Percentiles rank a stretch among this genome's conserved stretches.
phyloP scores from a whole-genome alignment of 2,888 invertebrate species.

The Platynereis dumerilii region DNA sequence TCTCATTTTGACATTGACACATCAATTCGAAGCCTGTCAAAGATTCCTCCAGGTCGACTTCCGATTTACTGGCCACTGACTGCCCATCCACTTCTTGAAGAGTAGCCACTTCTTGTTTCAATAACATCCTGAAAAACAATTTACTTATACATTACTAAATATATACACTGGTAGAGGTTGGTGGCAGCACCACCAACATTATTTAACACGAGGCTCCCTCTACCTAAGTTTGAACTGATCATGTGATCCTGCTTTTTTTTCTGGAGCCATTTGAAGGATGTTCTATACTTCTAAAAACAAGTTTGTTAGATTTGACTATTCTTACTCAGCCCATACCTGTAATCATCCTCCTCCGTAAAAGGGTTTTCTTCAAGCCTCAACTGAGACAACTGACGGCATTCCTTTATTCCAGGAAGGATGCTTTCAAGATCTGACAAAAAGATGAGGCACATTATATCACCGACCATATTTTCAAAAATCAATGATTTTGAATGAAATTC shows the following conservation, averaged over 20 bases:
- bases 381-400: constrained; percentile 27
- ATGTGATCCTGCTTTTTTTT: no score
- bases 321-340: constrained; percentile 23
- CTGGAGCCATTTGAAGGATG: no score
- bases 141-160: neutral
- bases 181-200: no score
- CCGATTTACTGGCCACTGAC: constrained; percentile 20
- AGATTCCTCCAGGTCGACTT: constrained; percentile 16
- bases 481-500: no score
- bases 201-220: no score
- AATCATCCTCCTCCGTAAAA: constrained; percentile 26
- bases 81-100: constrained; percentile 30
- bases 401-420: constrained; percentile 25
- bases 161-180: no score
- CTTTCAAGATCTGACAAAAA: constrained; percentile 32
- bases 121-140: constrained; percentile 16
- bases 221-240: no score
- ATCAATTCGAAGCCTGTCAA: no score
- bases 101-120: constrained; percentile 32
- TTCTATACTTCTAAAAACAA: no score
- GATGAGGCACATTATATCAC: constrained; percentile 27
- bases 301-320: no score
- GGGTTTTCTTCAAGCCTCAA: constrained; percentile 39
- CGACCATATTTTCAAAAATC: constrained; percentile 30
- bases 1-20: no score